Base-by-base conservation (phyloP, 1,140 invertebrate genomes). In the Drosophila funebris region DNA sequence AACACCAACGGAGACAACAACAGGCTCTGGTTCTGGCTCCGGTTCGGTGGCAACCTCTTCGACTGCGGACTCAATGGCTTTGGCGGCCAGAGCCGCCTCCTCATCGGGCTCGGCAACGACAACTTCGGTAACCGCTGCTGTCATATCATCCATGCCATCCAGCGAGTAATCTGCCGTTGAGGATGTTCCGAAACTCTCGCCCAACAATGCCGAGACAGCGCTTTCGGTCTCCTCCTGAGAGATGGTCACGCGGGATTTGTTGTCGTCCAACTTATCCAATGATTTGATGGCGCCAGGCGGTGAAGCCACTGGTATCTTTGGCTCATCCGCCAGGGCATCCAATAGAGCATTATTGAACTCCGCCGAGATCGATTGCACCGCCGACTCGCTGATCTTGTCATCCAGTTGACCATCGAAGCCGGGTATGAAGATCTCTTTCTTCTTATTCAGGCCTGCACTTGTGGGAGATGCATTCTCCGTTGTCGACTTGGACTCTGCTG, bases 141-240 rank as follows among this genome's bases (percentile, higher is more conserved):
- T 78, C 54, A 90, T 64, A 6, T 93, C 93, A 54, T 94, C 92
- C 62, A 68, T 92, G 90, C 79, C 76, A 11, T 93, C 93, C 0
- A 93, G 92, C 22, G 93, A 93, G 54, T 94, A 93, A 57, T 94
- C 94, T 6, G 93, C 91, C 4, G 93, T 93, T 0, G 92, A 93
- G 4, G 88, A 88, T 6, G 81, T 91, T 5, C 95, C 95, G 89
- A 97, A 97, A 60, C 96, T 96, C 91, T 97, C 96, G 31, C 96
- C 96, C 18, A 97, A 90, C 4, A 98, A 91, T 5, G 96, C 97
- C 1, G 97, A 97, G 0, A 98, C 97, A 0, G 97, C 97, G 92
- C 97, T 97, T 87, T 97, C 96, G 0, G 97, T 98, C 92, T 98
- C 97, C 92, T 97, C 97, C 92, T 97, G 96, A 0, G 96, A 97